A percentile compares a stretch with the other conserved stretches of the same genome.
phyloP scores from a whole-genome alignment of 2,888 invertebrate species.

The Amorpha juglandis region DNA sequence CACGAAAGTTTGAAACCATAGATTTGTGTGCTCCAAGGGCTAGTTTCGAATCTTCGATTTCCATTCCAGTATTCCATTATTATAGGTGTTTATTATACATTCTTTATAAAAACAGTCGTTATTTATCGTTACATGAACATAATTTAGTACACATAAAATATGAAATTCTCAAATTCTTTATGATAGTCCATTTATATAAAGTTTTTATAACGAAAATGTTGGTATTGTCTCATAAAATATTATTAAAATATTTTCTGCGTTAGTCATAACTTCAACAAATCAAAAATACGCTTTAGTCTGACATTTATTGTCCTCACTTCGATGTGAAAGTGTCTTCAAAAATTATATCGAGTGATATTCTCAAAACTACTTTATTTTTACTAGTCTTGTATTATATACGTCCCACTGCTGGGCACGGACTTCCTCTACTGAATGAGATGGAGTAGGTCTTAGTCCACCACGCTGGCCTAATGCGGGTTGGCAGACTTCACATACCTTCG shows the following conservation, averaged over 20 bases:
- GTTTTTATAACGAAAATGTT: slow-evolving; percentile 15
- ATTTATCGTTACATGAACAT: neutral
- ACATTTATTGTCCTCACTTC: neutral
- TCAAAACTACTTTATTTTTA: no score
- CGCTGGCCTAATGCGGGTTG: no score
- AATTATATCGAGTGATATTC: neutral
- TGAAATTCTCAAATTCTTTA: slow-evolving; percentile 15
- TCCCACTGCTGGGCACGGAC: no score
- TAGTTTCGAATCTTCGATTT: no score
- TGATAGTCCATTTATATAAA: slow-evolving; percentile 13
- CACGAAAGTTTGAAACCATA: no score
- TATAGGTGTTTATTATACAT: no score
- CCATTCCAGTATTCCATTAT: no score
- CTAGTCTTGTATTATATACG: no score
- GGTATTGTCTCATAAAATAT: slow-evolving; percentile 23
- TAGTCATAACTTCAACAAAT: slow-evolving; percentile 23
- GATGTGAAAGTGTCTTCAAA: slow-evolving; percentile 4
- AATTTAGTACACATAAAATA: slow-evolving; percentile 26
- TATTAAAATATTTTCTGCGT: slow-evolving; percentile 21
- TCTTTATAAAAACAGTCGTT: neutral
- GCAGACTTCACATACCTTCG: no score
- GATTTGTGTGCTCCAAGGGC: no score
- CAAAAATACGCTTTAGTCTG: slow-evolving; percentile 18
- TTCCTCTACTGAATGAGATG: no score
- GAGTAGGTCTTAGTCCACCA: no score